Evolutionary conservation across 2,113 vertebrate genomes (phyloP).

Genomic region (Puntigrus tetrazona): DNA sequence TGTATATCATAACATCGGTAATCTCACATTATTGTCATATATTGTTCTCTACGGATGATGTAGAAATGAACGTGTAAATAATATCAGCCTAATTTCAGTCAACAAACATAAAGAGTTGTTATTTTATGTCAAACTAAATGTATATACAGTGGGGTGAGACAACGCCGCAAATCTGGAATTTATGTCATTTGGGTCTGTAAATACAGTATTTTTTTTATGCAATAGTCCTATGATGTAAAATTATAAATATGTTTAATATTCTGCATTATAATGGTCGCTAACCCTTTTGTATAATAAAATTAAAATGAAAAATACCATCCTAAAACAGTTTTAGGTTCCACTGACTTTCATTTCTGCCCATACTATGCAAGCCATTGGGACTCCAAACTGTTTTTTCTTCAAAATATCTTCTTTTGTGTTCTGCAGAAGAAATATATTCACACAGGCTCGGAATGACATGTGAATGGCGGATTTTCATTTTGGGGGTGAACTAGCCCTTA

Average conservation of each 20-base stretch:
- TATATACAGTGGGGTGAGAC: background rate
- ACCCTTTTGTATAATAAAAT: background rate
- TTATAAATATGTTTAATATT: background rate
- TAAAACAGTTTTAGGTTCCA: background rate
- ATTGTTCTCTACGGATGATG: background rate
- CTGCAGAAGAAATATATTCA: background rate
- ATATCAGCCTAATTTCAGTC: background rate
- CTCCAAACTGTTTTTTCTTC: background rate
- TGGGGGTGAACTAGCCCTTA: background rate
- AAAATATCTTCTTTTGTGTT: background rate
- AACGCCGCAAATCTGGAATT: background rate
- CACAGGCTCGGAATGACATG: too few species aligned
- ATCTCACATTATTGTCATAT: background rate
- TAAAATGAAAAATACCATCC: too few species aligned
- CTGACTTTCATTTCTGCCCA: background rate
- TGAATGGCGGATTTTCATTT: background rate
- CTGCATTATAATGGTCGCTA: background rate
- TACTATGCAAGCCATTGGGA: background rate
- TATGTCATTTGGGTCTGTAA: background rate
- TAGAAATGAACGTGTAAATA: background rate
- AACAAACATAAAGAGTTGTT: background rate
- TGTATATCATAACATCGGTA: background rate
- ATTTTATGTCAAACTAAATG: background rate
- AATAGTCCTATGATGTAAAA: background rate
- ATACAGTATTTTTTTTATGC: background rate